Conservation (phyloP, 2,888 invertebrate genomes). For the Aproaerema taeniolella region DNA sequence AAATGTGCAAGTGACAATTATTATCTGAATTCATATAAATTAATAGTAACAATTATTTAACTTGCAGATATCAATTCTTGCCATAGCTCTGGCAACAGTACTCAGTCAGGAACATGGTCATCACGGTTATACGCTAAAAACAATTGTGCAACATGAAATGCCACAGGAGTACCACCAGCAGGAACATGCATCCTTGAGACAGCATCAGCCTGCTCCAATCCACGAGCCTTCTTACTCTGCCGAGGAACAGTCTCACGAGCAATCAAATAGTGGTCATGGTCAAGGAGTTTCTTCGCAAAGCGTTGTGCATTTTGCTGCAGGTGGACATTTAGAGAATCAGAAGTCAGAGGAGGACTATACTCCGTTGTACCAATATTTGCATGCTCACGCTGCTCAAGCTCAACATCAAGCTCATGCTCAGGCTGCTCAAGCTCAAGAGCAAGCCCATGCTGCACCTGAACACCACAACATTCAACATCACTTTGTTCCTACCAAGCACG, state of each 20-base stretch:
- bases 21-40: no score
- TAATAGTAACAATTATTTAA: no score
- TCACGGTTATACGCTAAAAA: conserved; percentile 34
- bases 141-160: conserved; percentile 38
- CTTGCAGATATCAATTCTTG: conserved; percentile 51
- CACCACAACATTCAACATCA: conserved; percentile 21
- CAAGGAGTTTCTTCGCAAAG: conserved; percentile 36
- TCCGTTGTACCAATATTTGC: conserved; percentile 44
- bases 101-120: conserved; percentile 47
- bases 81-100: conserved; percentile 34
- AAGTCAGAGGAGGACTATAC: conserved; percentile 40
- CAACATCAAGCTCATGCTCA: conserved; percentile 16
- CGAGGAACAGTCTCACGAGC: conserved; percentile 4
- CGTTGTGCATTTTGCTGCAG: conserved; percentile 37
- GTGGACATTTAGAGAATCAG: conserved; percentile 39
- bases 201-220: conserved; percentile 41
- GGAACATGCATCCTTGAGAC: conserved; percentile 31
- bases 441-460: conserved; percentile 17
- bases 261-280: no score
- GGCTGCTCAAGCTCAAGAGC: conserved; percentile 7
- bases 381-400: conserved; percentile 31
- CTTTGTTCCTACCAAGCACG: conserved; percentile 10
- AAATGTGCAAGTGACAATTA: no score
- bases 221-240: conserved; percentile 33
- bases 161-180: conserved; percentile 42